Evolutionary conservation across 2,888 invertebrate genomes (phyloP), one percentile per base, ranked within the genome.

Genomic region (Synergus laeviventris): DNA sequence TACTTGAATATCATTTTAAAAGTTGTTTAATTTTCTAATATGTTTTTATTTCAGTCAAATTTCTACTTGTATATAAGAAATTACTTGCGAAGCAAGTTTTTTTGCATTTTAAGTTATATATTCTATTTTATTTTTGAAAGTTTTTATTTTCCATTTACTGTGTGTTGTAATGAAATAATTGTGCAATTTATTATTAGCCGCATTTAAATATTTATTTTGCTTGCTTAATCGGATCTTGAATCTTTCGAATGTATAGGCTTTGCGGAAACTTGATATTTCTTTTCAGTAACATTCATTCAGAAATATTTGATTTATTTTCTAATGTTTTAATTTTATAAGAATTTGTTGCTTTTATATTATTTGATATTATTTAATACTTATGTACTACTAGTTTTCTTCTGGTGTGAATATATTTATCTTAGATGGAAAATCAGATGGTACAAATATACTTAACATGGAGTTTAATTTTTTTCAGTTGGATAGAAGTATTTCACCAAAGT

Each of bases 401-500:
- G 12, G 24, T 24, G 61, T 64, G 45, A 38, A 70, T 54, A 42
- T 77, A n/a, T 42, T 62, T 79, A 38, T 73, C 36, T 64, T 54
- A 59, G 59, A 70, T 39, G 66, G 61, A 74, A 60, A 21, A 56
- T 73, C 7, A 62, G 45, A 64, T 56, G 11, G 14, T 45, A 70
- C 21, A 42, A 21, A 45, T 75, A 1, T 31, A 9, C 7, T 36
- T 59, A n/a, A n/a, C n/a, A n/a, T n/a, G 12, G 9, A 36, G 24
- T 74, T 21, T 73, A 76, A 66, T 77, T 21, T 75, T 74, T 76
- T 87, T 31, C 86, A 91, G 90, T 84, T 89, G 77, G 90, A 91
- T 78, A 91, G 91, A 82, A 76, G 83, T 49, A 78, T 79, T 54
- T 82, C 84, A 56, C 81, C 87, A 42, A 90, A 89, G 82, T 85